These are phyloP conservation scores for Tenualosa ilisha DNA, from an alignment of 2,797 vertebrate species.

Conservation along the genomic window DNA sequence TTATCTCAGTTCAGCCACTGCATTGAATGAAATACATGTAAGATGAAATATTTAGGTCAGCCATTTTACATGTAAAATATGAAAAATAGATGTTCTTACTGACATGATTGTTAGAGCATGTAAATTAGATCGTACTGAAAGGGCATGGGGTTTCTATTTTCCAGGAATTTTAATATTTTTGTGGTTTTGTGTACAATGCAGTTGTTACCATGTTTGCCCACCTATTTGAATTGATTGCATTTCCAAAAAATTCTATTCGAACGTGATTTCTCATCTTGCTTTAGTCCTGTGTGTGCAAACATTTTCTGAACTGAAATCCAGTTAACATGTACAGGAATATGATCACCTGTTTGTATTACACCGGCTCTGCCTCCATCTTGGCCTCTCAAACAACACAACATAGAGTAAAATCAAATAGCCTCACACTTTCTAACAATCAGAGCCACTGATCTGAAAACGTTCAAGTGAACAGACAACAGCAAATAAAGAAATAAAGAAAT, in stretches of 20 bases:
- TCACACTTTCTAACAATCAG: background rate
- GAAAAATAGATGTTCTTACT: no score
- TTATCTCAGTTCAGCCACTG: background rate
- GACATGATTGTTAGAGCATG: background rate
- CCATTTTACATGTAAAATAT: no score
- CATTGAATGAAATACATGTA: background rate
- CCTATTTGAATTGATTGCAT: background rate
- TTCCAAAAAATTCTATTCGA: background rate
- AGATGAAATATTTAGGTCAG: no score
- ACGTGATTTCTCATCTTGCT: background rate
- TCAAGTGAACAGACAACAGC: constrained; percentile 7
- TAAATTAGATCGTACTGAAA: background rate
- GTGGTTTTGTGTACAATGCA: background rate
- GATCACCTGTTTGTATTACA: background rate
- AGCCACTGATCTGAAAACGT: background rate
- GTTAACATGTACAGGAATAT: background rate
- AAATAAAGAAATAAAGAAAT: constrained; percentile 24
- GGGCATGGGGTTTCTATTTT: background rate
- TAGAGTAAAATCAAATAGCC: background rate
- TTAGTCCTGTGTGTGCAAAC: background rate
- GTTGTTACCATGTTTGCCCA: background rate
- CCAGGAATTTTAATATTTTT: background rate
- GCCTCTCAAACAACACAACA: background rate
- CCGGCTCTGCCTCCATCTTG: background rate
- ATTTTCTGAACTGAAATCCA: constrained; percentile 7